These are phyloP conservation scores for Pemphredon lugubris DNA, from an alignment of 2,888 invertebrate species.

Conservation along the genomic window DNA sequence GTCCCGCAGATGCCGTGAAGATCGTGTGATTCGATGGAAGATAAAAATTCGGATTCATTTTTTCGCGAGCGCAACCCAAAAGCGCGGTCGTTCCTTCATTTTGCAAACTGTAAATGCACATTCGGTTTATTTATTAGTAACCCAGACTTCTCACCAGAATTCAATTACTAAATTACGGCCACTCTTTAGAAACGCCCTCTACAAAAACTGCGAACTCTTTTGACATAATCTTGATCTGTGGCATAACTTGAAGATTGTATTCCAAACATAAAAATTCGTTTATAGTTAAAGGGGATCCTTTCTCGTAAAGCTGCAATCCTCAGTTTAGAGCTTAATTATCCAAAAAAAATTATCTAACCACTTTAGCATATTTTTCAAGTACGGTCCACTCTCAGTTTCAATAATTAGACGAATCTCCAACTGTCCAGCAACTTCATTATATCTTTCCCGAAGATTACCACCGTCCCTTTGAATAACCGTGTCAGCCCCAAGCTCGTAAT, in stretches of 20 bases:
- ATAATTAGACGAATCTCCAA: conserved; percentile 28
- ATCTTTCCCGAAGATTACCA: conserved; percentile 3
- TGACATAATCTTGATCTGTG: too few species aligned
- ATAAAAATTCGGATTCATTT: neutral
- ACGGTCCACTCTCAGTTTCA: conserved; percentile 27
- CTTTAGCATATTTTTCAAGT: conserved; percentile 3
- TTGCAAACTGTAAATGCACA: conserved; percentile 17
- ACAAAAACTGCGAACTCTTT: too few species aligned
- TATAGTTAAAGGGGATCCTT: too few species aligned
- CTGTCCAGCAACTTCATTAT: conserved; percentile 10
- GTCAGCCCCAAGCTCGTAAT: conserved; percentile 21
- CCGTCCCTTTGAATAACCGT: conserved; percentile 2
- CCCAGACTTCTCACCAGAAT: too few species aligned
- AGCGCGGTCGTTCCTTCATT: conserved; percentile 23
- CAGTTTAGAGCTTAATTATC: neutral
- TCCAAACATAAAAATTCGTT: too few species aligned
- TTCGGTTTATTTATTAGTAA: neutral
- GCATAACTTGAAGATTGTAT: too few species aligned
- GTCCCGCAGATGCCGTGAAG: conserved; percentile 17
- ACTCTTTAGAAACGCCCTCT: too few species aligned
- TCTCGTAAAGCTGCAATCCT: too few species aligned
- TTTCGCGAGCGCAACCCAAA: conserved; percentile 23
- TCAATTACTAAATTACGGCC: too few species aligned
- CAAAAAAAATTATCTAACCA: conserved; percentile 21
- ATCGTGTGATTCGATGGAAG: conserved; percentile 14